Conservation (phyloP, 2,797 vertebrate species). For the Glyptemys insculpta region DNA sequence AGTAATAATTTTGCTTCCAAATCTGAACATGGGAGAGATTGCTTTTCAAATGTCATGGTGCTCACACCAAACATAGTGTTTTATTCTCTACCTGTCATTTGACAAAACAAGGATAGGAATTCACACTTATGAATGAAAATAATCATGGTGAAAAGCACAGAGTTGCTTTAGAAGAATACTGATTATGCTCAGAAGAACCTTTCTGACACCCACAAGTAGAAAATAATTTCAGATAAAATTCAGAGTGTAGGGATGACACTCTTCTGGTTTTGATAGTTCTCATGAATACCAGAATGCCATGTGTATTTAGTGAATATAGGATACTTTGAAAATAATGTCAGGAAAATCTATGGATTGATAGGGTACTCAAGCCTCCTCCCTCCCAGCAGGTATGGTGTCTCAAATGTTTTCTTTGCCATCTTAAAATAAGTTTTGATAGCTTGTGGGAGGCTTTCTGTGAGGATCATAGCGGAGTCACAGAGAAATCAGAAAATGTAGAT, state of each 20-base stretch:
- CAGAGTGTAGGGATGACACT: background rate
- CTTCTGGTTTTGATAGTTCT: background rate
- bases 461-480: background rate
- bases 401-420: background rate
- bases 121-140: slow-evolving; percentile 16
- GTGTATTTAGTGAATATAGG: background rate
- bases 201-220: slow-evolving; percentile 6
- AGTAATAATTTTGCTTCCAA: background rate
- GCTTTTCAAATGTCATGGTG: background rate
- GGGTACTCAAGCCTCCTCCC: background rate
- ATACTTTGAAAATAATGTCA: slow-evolving; percentile 4
- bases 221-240: background rate
- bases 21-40: background rate
- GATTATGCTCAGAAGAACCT: background rate
- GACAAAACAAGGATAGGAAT: background rate
- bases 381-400: background rate
- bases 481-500: background rate
- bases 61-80: background rate
- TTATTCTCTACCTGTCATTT: background rate
- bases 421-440: background rate
- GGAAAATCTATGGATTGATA: background rate
- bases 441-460: background rate
- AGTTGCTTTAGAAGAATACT: background rate
- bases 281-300: background rate
- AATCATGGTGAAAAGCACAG: background rate